phyloP scores from a whole-genome alignment of 2,113 vertebrate genomes.

The Anhinga rufa region DNA sequence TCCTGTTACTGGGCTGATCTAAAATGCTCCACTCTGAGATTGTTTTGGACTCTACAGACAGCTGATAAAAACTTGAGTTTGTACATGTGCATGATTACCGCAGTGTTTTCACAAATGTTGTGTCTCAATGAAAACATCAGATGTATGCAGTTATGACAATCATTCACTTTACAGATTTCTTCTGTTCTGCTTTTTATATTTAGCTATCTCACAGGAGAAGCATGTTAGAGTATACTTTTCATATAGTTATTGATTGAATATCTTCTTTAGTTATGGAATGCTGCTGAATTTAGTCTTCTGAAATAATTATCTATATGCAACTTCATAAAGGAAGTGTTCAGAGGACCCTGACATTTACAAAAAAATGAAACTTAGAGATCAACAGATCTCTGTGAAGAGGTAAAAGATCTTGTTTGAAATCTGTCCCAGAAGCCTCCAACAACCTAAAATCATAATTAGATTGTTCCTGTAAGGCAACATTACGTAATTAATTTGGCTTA shows the following conservation, averaged over 20 bases:
- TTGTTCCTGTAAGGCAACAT: neutral
- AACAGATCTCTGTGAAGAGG: constrained; percentile 50
- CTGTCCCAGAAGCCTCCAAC: constrained; percentile 72
- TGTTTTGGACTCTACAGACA: neutral
- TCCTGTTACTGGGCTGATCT: neutral
- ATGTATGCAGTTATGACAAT: neutral
- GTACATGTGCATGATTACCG: neutral
- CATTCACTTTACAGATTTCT: neutral
- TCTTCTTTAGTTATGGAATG: neutral
- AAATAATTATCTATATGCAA: neutral
- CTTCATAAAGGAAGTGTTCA: neutral
- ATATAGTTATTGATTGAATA: neutral
- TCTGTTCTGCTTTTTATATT: neutral
- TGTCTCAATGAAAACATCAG: neutral
- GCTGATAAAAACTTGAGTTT: neutral
- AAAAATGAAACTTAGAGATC: constrained; percentile 67
- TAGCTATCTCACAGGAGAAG: neutral
- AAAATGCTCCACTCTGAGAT: neutral
- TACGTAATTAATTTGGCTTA: neutral
- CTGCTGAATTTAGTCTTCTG: neutral
- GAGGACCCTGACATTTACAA: neutral
- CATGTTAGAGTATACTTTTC: neutral
- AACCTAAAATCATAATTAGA: constrained; percentile 51
- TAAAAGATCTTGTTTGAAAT: constrained; percentile 69
- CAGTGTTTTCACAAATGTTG: neutral